Conservation (phyloP, 2,797 vertebrate genomes). For the Gallirallus australis region DNA sequence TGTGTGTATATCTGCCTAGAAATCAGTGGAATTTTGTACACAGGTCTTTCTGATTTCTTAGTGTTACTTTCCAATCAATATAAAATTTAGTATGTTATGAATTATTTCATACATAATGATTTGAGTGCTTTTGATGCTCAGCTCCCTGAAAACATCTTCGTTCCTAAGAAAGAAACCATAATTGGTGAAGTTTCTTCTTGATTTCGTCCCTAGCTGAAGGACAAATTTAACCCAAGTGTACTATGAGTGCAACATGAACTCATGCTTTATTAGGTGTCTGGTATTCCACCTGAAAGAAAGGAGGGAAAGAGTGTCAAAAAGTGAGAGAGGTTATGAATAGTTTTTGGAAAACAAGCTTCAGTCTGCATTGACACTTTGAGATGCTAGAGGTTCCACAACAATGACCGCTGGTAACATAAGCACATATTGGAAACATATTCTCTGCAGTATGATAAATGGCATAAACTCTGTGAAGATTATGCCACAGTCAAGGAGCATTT, state of each 20-base stretch:
- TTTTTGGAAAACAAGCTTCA: not conserved
- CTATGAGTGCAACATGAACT: not conserved
- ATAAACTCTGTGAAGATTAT: not conserved
- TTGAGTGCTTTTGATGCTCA: constrained; percentile 23
- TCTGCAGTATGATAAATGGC: not conserved
- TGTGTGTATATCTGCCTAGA: not conserved
- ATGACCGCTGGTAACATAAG: not conserved
- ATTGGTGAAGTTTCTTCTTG: not conserved
- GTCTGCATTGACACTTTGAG: not conserved
- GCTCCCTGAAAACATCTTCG: not conserved
- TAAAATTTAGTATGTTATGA: not conserved
- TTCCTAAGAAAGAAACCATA: not conserved
- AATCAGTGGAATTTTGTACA: not conserved
- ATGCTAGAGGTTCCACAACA: not conserved
- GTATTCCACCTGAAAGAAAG: not conserved
- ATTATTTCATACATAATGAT: not conserved
- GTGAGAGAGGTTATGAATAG: not conserved
- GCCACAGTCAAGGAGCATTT: not conserved
- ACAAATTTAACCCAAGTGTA: not conserved
- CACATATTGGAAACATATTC: not conserved
- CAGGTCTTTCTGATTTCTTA: not conserved
- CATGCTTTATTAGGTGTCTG: not conserved
- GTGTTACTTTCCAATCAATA: not conserved
- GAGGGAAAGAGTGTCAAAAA: not conserved
- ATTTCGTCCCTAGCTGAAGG: not conserved